Percentiles rank a stretch among this genome's conserved stretches.
phyloP scores from a whole-genome alignment of 2,888 invertebrate genomes.

The Hymenopus coronatus region DNA sequence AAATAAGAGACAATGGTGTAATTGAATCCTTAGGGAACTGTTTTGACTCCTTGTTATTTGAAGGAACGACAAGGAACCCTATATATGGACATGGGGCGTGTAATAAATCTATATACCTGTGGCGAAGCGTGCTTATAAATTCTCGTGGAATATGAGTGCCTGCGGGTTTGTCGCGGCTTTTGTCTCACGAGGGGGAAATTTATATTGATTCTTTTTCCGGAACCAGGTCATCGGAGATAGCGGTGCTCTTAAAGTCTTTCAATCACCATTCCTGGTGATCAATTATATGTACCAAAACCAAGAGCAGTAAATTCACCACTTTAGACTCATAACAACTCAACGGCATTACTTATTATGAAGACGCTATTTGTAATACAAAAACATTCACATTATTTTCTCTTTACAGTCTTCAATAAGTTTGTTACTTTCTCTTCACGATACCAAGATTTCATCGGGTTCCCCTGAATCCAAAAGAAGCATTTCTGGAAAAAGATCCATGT shows the following conservation, averaged over 20 bases:
- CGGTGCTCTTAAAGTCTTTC: not conserved
- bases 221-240: not conserved
- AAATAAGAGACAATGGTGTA: not conserved
- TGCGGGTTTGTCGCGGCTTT: not conserved
- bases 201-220: not conserved
- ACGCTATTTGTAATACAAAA: too few species aligned
- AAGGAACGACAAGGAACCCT: not conserved
- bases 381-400: too few species aligned
- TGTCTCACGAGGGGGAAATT: not conserved
- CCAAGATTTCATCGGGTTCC: too few species aligned
- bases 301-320: too few species aligned
- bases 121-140: not conserved
- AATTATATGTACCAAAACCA: too few species aligned
- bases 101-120: not conserved
- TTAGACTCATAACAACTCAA: too few species aligned
- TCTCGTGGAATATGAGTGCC: not conserved
- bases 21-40: not conserved
- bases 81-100: not conserved
- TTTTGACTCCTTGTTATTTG: not conserved
- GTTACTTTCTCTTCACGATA: too few species aligned
- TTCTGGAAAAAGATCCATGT: too few species aligned
- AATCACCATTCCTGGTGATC: not conserved
- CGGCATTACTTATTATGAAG: too few species aligned
- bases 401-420: too few species aligned
- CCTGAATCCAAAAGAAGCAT: too few species aligned